Evolutionary conservation across 2,888 invertebrate species (phyloP), one percentile per base, ranked within the genome.

Genomic region (Orthosia gracilis): DNA sequence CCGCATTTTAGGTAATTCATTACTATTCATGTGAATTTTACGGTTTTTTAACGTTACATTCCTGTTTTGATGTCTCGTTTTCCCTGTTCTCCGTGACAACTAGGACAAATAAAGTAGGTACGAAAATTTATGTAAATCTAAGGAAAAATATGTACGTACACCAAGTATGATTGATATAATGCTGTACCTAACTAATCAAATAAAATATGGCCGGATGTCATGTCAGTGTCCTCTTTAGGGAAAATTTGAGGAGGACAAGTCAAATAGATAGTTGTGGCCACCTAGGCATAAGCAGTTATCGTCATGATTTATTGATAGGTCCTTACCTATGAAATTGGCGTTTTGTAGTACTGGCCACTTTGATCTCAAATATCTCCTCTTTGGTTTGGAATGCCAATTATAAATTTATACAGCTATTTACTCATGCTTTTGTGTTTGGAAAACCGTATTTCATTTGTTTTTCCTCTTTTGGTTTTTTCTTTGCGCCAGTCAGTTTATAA

Each of bases 1-100:
- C 65, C 67, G 15, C 54, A 52, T 23, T 82, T 82, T 58, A 62
- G 23, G 23, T 72, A 66, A 62, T 68, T 57, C 55, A 75, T 80
- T 75, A 64, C 18, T 64, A 67, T 76, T 81, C 61, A 73, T 69
- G 18, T 23, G 11, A 68, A 50, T 63, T 52, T 54, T 66, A 71
- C 40, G 31, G n/a, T 13, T 66, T 45, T 71, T 26, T 58, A 58
- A 61, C 17, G 40, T 57, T 17, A 45, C 50, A 67, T 75, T 78
- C 79, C 23, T 59, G 47, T 55, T 79, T 18, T 12, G 23, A 31
- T 66, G 15, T n/a, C 21, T 15, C 54, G 58, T 67, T 76, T 63
- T 76, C 54, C 57, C 66, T 72, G 21, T 55, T 67, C 59, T 26
- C 3, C 55, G 18, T 70, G 50, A 50, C 40, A 58, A 73, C 49